phyloP scores from a whole-genome alignment of 2,113 vertebrate species.

The Odocoileus virginianus region DNA sequence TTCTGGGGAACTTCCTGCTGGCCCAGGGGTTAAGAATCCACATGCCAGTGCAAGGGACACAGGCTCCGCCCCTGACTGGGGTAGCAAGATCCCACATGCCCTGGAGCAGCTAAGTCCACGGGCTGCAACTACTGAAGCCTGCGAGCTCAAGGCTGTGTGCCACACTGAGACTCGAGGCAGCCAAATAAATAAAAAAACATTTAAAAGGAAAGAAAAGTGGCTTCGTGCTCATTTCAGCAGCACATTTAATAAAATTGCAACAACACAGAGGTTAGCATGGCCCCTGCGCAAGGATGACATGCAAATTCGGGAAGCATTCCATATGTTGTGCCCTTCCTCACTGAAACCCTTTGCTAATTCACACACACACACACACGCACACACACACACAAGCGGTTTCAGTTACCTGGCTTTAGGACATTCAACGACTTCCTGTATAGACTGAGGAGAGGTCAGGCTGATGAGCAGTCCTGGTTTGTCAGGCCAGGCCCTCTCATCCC shows the following conservation, averaged over 20 bases:
- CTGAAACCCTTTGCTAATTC: background rate
- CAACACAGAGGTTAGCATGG: background rate
- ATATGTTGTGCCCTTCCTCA: background rate
- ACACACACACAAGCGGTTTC: background rate
- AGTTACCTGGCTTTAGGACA: background rate
- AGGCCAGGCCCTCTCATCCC: background rate
- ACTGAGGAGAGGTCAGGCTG: background rate
- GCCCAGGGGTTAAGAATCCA: background rate
- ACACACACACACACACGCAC: background rate
- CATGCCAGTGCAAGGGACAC: background rate
- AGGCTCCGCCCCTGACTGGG: background rate
- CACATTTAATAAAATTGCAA: background rate
- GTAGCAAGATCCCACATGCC: background rate
- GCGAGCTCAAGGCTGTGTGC: background rate
- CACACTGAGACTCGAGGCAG: background rate
- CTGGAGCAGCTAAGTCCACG: fast-evolving
- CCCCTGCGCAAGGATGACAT: background rate
- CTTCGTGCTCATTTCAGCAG: background rate
- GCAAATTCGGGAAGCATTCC: background rate
- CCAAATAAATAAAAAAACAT: background rate
- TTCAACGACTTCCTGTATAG: background rate
- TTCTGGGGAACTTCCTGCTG: background rate
- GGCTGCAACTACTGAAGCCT: background rate
- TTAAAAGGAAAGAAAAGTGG: background rate
- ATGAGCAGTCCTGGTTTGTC: background rate